Evolutionary conservation across 2,888 invertebrate species (phyloP).

Genomic region (Gonocerus acuteangulatus): DNA sequence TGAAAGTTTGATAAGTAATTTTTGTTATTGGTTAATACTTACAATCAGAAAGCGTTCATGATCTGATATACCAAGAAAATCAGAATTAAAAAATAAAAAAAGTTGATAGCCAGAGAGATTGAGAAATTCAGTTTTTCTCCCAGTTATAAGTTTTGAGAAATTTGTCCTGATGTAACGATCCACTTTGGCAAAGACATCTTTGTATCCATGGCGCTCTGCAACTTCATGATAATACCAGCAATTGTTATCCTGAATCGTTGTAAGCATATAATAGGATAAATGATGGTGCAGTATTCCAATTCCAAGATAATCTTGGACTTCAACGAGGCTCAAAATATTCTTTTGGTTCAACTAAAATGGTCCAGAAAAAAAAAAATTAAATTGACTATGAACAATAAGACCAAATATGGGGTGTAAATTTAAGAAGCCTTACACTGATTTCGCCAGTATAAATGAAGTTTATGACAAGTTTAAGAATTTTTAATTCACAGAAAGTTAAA

Average conservation of each 20-base stretch:
- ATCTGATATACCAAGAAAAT: slow-evolving; percentile 10
- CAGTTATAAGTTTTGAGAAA: slow-evolving; percentile 1
- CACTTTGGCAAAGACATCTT: slow-evolving; percentile 9
- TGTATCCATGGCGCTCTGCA: slow-evolving; percentile 4
- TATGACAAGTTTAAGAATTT: slow-evolving; percentile 4
- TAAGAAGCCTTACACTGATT: neutral
- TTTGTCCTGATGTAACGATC: slow-evolving; percentile 10
- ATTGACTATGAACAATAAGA: neutral
- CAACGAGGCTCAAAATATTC: slow-evolving; percentile 9
- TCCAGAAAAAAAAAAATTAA: neutral
- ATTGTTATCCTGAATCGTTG: slow-evolving; percentile 15
- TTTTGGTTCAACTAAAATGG: slow-evolving; percentile 9
- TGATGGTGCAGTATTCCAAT: slow-evolving; percentile 5
- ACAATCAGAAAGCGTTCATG: slow-evolving; percentile 17
- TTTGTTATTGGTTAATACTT: slow-evolving; percentile 4
- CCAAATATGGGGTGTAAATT: neutral
- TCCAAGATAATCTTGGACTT: slow-evolving; percentile 14
- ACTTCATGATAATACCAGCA: slow-evolving; percentile 18
- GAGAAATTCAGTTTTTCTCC: slow-evolving; percentile 1
- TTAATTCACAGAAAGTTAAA: neutral
- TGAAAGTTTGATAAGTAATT: neutral
- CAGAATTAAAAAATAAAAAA: slow-evolving; percentile 8
- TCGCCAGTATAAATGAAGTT: slow-evolving; percentile 14
- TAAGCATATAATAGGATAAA: slow-evolving; percentile 2
- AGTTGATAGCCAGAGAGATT: slow-evolving; percentile 1